phyloP scores from a whole-genome alignment of 2,113 vertebrate genomes.

The Amblyornis subalaris region DNA sequence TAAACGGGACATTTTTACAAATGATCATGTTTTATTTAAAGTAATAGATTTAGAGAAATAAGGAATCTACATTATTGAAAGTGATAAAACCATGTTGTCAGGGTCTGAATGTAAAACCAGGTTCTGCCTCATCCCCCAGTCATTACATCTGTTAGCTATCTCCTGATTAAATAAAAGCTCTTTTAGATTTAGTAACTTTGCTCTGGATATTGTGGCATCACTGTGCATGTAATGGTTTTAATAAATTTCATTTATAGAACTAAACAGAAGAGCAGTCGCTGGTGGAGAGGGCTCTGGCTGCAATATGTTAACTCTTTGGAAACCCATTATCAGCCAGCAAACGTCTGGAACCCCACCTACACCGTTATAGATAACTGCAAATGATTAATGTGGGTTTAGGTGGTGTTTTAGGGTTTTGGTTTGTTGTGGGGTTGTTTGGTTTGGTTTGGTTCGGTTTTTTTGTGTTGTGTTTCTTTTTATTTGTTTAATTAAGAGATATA shows the following conservation, averaged over 20 bases:
- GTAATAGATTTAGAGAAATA: neutral
- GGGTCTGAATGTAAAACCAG: constrained; percentile 22
- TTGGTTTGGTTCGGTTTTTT: too few species aligned
- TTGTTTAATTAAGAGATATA: neutral
- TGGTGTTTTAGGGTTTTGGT: neutral
- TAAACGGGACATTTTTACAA: neutral
- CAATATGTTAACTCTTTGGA: constrained; percentile 48
- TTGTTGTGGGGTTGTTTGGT: neutral
- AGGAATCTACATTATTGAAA: neutral
- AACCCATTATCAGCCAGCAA: neutral
- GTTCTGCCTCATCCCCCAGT: constrained; percentile 24
- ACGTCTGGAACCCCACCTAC: neutral
- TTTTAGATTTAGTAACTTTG: constrained; percentile 64
- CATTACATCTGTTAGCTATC: constrained; percentile 52
- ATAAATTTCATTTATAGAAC: constrained; percentile 70
- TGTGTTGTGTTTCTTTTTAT: neutral
- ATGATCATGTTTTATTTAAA: neutral
- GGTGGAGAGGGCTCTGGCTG: neutral
- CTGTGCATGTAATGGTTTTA: constrained; percentile 63
- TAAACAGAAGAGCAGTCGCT: constrained; percentile 58
- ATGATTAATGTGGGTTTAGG: neutral
- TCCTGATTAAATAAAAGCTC: constrained; percentile 71
- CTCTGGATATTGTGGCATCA: constrained; percentile 63
- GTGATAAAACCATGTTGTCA: constrained; percentile 18
- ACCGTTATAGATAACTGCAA: neutral